phyloP scores from a whole-genome alignment of 2,888 invertebrate species.

The Tortricodes alternella region DNA sequence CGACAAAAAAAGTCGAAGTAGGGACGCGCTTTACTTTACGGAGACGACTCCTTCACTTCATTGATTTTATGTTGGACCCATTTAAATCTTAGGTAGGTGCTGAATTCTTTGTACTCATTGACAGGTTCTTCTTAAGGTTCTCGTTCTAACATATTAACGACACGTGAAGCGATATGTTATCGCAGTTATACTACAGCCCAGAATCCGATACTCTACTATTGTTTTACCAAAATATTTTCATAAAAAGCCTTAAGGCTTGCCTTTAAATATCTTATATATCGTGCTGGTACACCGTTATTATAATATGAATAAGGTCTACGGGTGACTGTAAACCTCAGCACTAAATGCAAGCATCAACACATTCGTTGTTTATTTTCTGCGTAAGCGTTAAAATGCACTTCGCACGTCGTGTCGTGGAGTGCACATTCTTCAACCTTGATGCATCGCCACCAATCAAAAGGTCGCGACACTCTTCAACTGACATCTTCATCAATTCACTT shows the following conservation, averaged over 20 bases:
- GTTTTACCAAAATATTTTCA: too few species aligned
- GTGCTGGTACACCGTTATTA: too few species aligned
- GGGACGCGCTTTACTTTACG: background rate
- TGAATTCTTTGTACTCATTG: too few species aligned
- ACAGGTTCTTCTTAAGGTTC: too few species aligned
- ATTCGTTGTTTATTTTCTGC: slow-evolving; percentile 6
- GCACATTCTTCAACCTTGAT: slow-evolving; percentile 48
- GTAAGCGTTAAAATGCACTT: slow-evolving; percentile 22
- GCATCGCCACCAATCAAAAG: slow-evolving; percentile 62
- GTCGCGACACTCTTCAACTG: slow-evolving; percentile 58
- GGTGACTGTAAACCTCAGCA: background rate
- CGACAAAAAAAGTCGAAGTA: background rate
- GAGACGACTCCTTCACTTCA: background rate
- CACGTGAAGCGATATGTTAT: too few species aligned
- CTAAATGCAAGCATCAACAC: background rate
- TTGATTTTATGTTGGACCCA: background rate
- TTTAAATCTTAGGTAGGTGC: too few species aligned
- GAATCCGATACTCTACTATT: too few species aligned
- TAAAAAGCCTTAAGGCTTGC: too few species aligned
- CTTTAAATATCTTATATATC: too few species aligned
- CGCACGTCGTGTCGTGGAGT: slow-evolving; percentile 25
- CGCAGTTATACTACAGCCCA: too few species aligned
- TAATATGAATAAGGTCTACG: background rate
- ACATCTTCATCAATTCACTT: slow-evolving; percentile 63
- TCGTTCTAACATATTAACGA: too few species aligned